A percentile compares a stretch with the other conserved stretches of the same genome.
Evolutionary conservation across 2,797 vertebrate genomes (phyloP).

Genomic region (Acestrorhynchus altus): DNA sequence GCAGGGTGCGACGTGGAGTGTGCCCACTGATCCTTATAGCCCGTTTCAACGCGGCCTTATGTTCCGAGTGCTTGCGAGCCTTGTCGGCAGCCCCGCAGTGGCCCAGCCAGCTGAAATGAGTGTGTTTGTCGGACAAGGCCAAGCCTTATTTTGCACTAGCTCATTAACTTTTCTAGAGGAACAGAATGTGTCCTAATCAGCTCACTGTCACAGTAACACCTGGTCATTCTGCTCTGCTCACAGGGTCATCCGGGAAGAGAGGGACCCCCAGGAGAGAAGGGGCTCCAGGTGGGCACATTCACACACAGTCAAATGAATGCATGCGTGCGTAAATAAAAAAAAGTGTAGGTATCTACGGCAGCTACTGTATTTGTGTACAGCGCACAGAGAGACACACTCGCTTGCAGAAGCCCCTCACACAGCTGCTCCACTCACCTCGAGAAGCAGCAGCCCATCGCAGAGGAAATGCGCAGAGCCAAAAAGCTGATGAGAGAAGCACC

Average conservation of each 20-base stretch:
- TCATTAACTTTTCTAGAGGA: conserved; percentile 47
- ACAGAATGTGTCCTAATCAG: conserved; percentile 51
- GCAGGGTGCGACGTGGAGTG: conserved; percentile 13
- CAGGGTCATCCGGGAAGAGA: conserved; percentile 94
- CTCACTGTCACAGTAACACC: conserved; percentile 53
- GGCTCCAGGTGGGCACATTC: conserved; percentile 81
- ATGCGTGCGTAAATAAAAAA: not conserved
- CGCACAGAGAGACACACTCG: not conserved
- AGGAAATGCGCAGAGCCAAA: conserved; percentile 35
- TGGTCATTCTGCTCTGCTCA: conserved; percentile 49
- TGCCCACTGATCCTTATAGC: not conserved
- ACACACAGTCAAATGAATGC: conserved; percentile 6
- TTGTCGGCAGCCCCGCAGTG: not conserved
- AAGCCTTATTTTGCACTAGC: conserved; percentile 39
- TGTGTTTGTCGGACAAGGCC: conserved; percentile 38
- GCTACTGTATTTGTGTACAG: not conserved
- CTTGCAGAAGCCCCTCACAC: not conserved
- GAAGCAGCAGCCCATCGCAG: conserved; percentile 16
- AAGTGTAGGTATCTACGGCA: too few relatives aligned
- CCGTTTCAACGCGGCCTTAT: not conserved
- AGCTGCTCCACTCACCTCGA: conserved; percentile 45
- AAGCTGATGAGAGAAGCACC: conserved; percentile 2
- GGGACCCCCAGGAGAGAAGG: conserved; percentile 90
- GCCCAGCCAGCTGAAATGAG: conserved; percentile 19
- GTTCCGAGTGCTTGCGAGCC: not conserved